Evolutionary conservation across 2,797 vertebrate species (phyloP), one percentile per base, ranked within the genome.

Genomic region (Kryptopterus vitreolus): DNA sequence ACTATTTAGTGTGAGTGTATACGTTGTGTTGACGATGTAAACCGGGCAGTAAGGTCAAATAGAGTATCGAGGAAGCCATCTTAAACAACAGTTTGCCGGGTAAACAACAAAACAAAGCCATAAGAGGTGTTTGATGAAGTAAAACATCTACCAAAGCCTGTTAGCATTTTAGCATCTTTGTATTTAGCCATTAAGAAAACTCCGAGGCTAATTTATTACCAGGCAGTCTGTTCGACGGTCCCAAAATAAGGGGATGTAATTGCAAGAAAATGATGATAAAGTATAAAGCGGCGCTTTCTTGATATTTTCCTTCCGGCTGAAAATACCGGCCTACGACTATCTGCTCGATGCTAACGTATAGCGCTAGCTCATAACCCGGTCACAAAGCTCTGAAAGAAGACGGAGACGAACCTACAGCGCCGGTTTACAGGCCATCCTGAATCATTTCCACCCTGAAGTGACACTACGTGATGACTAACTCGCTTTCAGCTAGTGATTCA

Each of bases 391-490:
- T 48, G 52, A 55, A 79, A n/a, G 31, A 81, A 46, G 13, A 61
- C 55, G 66, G 78, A 80, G 35, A 48, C 70, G 72, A 76, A 71
- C 61, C 76, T 79, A 70, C 72, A 70, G 76, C 77, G 73, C 66
- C 79, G 61, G 65, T 77, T 82, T 80, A 48, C 84, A 83, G 52
- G 71, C 26, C 48, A 35, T n/a, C 59, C 79, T 85, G 86, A 87
- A 78, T 87, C 86, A 87, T 81, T 68, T 80, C 81, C 77, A 81
- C 79, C 82, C 82, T 63, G 53, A 84, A 83, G 79, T 85, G 83
- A 81, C 84, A 85, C 83, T 82, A 84, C 71, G 63, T 50, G 81
- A 87, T 87, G 86, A 87, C 82, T 87, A 85, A 85, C 81, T 76
- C 75, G 74, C 71, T 77, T 81, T 81, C n/a, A 78, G 84, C 68